Conservation (phyloP, 2,113 vertebrate species). For the Poicephalus meyeri region DNA sequence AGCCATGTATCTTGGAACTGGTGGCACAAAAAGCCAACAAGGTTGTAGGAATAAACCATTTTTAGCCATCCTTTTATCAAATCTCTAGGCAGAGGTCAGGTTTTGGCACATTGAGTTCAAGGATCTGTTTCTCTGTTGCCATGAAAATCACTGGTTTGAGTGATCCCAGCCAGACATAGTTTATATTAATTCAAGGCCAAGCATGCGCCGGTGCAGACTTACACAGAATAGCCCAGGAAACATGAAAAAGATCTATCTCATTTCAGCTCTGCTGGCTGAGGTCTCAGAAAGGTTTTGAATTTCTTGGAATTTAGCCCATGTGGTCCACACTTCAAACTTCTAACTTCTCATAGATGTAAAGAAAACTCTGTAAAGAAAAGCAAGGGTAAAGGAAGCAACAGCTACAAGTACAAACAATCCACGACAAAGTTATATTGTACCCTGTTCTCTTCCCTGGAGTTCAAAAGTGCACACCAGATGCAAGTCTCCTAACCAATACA, state of each 20-base stretch:
- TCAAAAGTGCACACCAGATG: neutral
- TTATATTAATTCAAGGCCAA: neutral
- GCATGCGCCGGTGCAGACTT: neutral
- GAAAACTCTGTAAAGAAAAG: neutral
- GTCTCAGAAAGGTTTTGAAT: neutral
- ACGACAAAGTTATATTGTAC: neutral
- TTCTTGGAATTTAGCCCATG: neutral
- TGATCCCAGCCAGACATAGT: neutral
- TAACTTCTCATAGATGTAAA: neutral
- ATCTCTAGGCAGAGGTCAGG: neutral
- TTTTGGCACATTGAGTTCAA: too few species aligned
- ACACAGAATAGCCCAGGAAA: neutral
- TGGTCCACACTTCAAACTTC: neutral
- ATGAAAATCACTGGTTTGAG: neutral
- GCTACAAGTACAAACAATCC: neutral
- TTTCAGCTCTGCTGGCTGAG: neutral
- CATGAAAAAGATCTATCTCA: neutral
- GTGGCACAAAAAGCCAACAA: neutral
- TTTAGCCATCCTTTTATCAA: neutral
- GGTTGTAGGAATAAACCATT: neutral
- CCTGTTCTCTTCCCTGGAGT: neutral
- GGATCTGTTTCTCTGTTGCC: neutral
- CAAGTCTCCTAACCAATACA: neutral
- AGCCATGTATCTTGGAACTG: fast-evolving
- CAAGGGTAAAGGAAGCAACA: neutral